phyloP scores from a whole-genome alignment of 2,797 vertebrate species.

The Macropodus opercularis region DNA sequence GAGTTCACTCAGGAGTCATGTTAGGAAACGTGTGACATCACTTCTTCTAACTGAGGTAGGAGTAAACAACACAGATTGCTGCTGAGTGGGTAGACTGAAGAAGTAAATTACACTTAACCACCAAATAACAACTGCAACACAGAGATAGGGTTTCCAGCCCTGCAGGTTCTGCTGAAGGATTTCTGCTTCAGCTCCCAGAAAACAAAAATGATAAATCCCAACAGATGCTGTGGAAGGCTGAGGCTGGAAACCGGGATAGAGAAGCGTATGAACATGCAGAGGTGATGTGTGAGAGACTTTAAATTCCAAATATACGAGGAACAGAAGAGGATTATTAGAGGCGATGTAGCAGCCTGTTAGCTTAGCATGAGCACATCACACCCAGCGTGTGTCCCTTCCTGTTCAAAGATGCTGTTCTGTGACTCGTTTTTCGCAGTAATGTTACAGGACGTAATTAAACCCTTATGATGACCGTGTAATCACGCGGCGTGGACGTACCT shows the following conservation, averaged over 20 bases:
- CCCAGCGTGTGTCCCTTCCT: too few species aligned
- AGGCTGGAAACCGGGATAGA: too few species aligned
- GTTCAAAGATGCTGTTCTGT: too few species aligned
- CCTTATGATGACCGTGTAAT: constrained; percentile 2
- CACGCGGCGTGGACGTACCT: too few species aligned
- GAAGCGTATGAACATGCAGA: too few species aligned
- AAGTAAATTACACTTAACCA: constrained; percentile 9
- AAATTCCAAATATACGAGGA: too few species aligned
- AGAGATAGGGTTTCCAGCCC: neutral
- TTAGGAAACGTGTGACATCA: constrained; percentile 7
- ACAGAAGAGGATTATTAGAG: too few species aligned
- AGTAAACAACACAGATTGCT: constrained; percentile 21
- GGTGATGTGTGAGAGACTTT: too few species aligned
- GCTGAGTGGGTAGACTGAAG: constrained; percentile 16
- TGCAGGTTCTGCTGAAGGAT: neutral
- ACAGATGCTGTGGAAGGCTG: neutral
- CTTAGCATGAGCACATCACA: too few species aligned
- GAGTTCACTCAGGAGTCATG: constrained; percentile 12
- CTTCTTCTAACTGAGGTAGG: constrained; percentile 4
- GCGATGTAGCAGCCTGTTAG: too few species aligned
- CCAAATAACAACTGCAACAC: constrained; percentile 9
- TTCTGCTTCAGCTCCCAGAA: neutral
- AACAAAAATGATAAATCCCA: neutral
- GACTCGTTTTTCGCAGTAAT: too few species aligned
- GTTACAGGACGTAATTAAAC: too few species aligned